These are phyloP conservation scores for Alectoris magna DNA, from an alignment of 2,797 vertebrate genomes.

Conservation along the genomic window DNA sequence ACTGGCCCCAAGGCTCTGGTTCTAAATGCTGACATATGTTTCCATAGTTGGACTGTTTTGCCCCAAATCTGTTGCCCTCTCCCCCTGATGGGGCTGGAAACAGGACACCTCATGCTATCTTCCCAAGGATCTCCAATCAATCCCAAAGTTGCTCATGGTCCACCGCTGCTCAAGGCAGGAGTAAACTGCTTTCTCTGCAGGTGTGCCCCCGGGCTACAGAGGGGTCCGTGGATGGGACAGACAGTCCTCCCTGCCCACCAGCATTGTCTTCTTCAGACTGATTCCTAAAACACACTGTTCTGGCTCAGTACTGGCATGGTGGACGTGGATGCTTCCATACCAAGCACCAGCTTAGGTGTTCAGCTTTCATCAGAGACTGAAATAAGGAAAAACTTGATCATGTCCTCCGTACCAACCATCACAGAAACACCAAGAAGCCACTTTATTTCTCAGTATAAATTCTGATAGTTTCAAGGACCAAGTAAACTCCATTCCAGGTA, in stretches of 20 bases:
- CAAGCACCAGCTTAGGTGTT: neutral
- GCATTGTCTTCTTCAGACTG: neutral
- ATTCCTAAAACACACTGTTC: neutral
- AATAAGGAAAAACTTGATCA: neutral
- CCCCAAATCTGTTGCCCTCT: neutral
- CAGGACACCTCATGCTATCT: neutral
- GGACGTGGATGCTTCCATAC: neutral
- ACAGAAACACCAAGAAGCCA: neutral
- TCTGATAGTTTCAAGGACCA: neutral
- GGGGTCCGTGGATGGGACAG: neutral
- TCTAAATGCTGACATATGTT: neutral
- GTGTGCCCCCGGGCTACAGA: neutral
- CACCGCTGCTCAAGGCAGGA: fast-evolving
- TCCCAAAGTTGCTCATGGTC: neutral
- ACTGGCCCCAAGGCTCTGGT: neutral
- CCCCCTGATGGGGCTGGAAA: neutral
- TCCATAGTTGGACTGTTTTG: neutral
- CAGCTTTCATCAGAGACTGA: neutral
- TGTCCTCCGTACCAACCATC: neutral
- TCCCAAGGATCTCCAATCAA: neutral
- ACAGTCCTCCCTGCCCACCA: neutral
- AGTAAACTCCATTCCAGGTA: neutral
- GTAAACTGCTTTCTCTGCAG: neutral
- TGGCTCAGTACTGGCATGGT: fast-evolving
- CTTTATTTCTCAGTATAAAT: neutral